Percentiles rank a stretch among this genome's conserved stretches.
Evolutionary conservation across 2,888 invertebrate species (phyloP).

Genomic region (Microplitis deprimator): DNA sequence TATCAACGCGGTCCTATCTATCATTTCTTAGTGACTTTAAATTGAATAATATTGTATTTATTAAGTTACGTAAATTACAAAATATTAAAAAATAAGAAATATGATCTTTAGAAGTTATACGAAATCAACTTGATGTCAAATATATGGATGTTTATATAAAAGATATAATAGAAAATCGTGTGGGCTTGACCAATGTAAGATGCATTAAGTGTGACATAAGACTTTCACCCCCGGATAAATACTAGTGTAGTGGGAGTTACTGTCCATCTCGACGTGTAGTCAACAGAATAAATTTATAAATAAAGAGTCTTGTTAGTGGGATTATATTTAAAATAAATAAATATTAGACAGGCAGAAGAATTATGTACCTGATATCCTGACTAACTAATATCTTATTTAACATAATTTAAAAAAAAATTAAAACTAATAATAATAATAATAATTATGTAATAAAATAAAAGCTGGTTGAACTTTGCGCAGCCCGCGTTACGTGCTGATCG

Average conservation of each 20-base stretch:
- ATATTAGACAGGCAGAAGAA: not conserved
- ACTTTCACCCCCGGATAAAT: slow-evolving; percentile 35
- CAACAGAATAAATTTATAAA: not conserved
- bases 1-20: too few relatives aligned
- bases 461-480: slow-evolving; percentile 51
- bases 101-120: too few relatives aligned
- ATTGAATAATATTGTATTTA: too few relatives aligned
- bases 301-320: not conserved
- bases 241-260: not conserved
- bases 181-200: slow-evolving; percentile 28
- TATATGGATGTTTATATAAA: not conserved
- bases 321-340: not conserved
- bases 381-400: slow-evolving; percentile 8
- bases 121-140: too few relatives aligned
- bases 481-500: slow-evolving; percentile 42
- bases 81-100: too few relatives aligned
- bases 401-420: not conserved
- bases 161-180: slow-evolving; percentile 13
- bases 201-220: slow-evolving; percentile 40
- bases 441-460: slow-evolving; percentile 60
- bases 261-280: not conserved
- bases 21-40: too few relatives aligned
- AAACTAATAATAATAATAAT: slow-evolving; percentile 39
- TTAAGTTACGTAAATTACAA: not conserved
- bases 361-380: not conserved